Percentiles rank a stretch among this genome's conserved stretches.
phyloP scores from a whole-genome alignment of 2,888 invertebrate species.

The Aleiodes alternator region DNA sequence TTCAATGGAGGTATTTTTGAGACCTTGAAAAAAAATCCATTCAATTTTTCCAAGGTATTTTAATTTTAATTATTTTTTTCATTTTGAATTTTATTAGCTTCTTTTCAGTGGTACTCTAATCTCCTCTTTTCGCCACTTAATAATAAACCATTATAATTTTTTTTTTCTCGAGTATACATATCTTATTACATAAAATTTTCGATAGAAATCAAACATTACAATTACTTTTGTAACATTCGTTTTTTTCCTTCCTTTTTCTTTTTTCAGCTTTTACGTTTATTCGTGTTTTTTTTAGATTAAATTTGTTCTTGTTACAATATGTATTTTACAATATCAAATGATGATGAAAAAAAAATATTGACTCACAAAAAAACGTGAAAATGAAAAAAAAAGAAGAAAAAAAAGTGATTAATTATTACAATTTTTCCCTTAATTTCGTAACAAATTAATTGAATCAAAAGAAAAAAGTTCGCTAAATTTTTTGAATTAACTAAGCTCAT shows the following conservation, averaged over 20 bases:
- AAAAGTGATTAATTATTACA: conserved; percentile 24
- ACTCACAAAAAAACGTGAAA: too few relatives aligned
- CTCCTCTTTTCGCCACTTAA: conserved; percentile 43
- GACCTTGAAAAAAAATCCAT: conserved; percentile 64
- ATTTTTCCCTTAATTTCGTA: conserved; percentile 8
- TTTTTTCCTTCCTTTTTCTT: conserved; percentile 12
- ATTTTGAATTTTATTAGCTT: conserved; percentile 49
- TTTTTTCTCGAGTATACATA: conserved; percentile 56
- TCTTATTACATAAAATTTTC: conserved; percentile 54
- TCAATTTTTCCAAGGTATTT: conserved; percentile 48
- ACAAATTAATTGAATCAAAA: too few relatives aligned
- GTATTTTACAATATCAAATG: too few relatives aligned
- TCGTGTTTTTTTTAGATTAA: conserved; percentile 18
- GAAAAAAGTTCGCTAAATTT: not conserved
- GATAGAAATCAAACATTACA: conserved; percentile 49
- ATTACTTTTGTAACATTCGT: conserved; percentile 32
- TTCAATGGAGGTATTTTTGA: conserved; percentile 70
- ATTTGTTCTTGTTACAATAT: conserved; percentile 1
- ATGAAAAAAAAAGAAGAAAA: conserved; percentile 35
- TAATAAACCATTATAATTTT: conserved; percentile 53
- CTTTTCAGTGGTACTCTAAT: conserved; percentile 44
- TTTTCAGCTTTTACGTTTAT: conserved; percentile 17
- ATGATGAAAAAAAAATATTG: conserved; percentile 23
- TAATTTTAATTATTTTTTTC: conserved; percentile 33
- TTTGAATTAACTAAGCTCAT: conserved; percentile 14